These are phyloP conservation scores for Misgurnus mizolepis DNA, from an alignment of 2,113 vertebrate genomes.

Conservation along the genomic window DNA sequence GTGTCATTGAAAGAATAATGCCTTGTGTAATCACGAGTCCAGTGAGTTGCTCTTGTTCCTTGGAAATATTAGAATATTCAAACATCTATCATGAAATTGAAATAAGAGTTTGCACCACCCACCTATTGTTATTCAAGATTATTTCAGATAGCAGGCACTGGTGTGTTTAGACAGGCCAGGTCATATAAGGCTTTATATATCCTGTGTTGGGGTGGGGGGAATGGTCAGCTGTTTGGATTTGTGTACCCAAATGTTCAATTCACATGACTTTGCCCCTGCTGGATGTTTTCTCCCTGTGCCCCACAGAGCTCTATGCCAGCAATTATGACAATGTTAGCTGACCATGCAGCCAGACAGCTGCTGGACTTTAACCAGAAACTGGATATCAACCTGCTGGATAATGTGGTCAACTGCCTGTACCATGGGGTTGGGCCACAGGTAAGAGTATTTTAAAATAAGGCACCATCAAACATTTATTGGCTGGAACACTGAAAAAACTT, in stretches of 20 bases:
- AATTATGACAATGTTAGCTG: conserved; percentile 99
- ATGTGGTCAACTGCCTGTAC: conserved; percentile 98
- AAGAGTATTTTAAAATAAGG: conserved; percentile 49
- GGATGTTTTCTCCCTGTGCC: conserved; percentile 64
- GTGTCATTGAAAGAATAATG: conserved; percentile 49
- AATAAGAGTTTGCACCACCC: not conserved
- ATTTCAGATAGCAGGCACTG: not conserved
- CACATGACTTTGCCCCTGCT: conserved; percentile 67
- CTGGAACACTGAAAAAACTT: no score
- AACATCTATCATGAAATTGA: not conserved
- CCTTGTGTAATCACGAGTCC: not conserved
- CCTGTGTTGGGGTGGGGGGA: conserved; percentile 49
- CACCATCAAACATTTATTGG: not conserved
- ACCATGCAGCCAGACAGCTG: conserved; percentile 99
- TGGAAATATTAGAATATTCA: not conserved
- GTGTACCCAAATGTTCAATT: conserved; percentile 60
- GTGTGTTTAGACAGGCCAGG: not conserved
- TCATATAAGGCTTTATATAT: conserved; percentile 42
- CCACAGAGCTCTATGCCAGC: conserved; percentile 99
- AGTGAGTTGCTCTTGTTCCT: conserved; percentile 16
- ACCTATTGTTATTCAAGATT: conserved; percentile 7
- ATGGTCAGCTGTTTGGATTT: conserved; percentile 64
- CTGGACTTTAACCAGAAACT: conserved; percentile 99
- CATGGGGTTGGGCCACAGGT: conserved; percentile 99
- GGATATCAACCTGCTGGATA: conserved; percentile 99